Evolutionary conservation across 2,888 invertebrate genomes (phyloP), one percentile per base, ranked within the genome.

Genomic region (Philhelius pedissequus): DNA sequence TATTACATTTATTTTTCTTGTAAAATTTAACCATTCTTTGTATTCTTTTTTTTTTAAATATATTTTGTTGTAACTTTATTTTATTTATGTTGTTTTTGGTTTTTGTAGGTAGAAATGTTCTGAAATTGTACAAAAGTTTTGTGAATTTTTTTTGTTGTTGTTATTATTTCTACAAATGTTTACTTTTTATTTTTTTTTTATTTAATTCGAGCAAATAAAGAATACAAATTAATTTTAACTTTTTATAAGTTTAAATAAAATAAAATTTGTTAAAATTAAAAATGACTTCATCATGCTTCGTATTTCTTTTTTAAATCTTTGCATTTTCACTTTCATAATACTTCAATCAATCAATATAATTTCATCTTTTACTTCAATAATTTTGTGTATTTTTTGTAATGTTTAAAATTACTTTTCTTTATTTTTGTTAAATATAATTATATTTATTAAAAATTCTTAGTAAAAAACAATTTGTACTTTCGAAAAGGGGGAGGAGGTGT

Each of bases 401-500:
- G 40, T 68, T 73, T 77, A 56, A 45, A 60, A 48, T 75, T 27
- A 79, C 58, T 22, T 68, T 66, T 13, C 40, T 82, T 82, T 62
- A 22, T 13, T 86, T 78, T 62, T 35, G 25, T 70, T 78, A 81
- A 83, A 83, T 86, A 86, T 87, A 86, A 86, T 86, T 86, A 86
- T 78, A 80, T 86, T 86, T 87, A 86, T 86, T 86, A 86, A 89
- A 88, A 89, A 89, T 88, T 89, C 86, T 87, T 87, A 90, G 90
- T 90, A 88, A 90, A 91, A 89, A 91, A 91, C 91, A 91, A 91
- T 91, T 91, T 91, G 91, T 91, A 91, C 91, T 91, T 90, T 91
- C 91, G 91, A 91, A 91, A 91, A 89, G 90, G 90, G 90, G 90
- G 90, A 90, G 90, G 90, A 90, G 89, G 89, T 89, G 88, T 89